Evolutionary conservation across 2,113 vertebrate genomes (phyloP), one percentile per base, ranked within the genome.

Genomic region (Mus pahari): DNA sequence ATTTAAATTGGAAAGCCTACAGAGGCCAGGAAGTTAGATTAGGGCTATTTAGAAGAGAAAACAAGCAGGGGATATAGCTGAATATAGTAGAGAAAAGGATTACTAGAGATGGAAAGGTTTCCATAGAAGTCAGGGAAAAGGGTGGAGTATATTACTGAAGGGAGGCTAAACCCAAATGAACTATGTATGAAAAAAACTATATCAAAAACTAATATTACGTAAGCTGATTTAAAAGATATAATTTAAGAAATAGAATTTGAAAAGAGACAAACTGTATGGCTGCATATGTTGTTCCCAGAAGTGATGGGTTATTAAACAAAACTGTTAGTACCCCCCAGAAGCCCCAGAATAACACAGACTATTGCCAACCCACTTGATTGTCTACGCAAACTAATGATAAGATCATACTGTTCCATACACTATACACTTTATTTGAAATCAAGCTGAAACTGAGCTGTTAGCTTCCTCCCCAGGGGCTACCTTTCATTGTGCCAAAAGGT

Each of bases 111-210:
- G 7, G 45, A 50, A 77, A 79, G 16, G 48, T 53, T 78, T 33
- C 14, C 14, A 33, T 50, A 17, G 48, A 16, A 7, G 1, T 53
- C 0, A 3, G 77, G 3, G 1, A 79, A 16, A 12, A 11, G 4
- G 39, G 7, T 26, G 39, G 45, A 42, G 31, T 7, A 78, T 48
- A 79, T 36, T 16, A 77, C 14, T 48, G 45, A 79, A 3, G 16
- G 28, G 8, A 36, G 28, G 48, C 28, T 79, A 50, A 79, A 79
- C 77, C 48, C 26, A 79, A 79, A 19, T 53, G 48, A 53, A 79
- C 9, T 31, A 14, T 78, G 28, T 33, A 36, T 53, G 48, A 53
- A 79, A 78, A 50, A 79, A 17, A 7, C 28, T 48, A 33, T 12
- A 53, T 79, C 10, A 28, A 79, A 79, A 78, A 14, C 48, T 79